phyloP scores from a whole-genome alignment of 2,888 invertebrate genomes.

The Carterocephalus palaemon region DNA sequence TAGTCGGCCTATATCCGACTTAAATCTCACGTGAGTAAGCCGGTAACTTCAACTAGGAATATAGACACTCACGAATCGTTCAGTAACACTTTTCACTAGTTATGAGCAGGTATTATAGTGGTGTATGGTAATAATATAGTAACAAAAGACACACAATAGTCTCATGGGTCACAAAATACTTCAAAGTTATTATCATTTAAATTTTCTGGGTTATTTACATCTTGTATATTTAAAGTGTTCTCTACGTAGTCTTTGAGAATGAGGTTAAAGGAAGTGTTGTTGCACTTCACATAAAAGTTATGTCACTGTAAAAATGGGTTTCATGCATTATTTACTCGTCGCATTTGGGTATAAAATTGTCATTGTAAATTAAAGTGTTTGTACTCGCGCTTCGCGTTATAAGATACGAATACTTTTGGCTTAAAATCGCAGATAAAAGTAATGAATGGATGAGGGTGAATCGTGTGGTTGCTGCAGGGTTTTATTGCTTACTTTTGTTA shows the following conservation, averaged over 20 bases:
- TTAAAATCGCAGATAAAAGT: conserved; percentile 24
- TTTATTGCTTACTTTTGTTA: not conserved
- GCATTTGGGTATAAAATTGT: conserved; percentile 25
- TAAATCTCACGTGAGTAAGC: no score
- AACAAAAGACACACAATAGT: no score
- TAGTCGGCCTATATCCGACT: no score
- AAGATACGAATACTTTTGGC: conserved; percentile 24
- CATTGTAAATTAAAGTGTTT: conserved; percentile 24
- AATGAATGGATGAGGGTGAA: conserved; percentile 16
- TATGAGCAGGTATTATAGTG: no score
- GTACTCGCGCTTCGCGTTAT: conserved; percentile 16
- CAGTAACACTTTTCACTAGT: no score
- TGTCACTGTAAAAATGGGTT: conserved; percentile 24
- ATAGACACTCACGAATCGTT: no score
- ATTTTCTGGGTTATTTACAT: conserved; percentile 19
- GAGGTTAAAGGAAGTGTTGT: conserved; percentile 22
- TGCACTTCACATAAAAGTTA: conserved; percentile 23
- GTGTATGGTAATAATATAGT: no score
- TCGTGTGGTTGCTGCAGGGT: conserved; percentile 7
- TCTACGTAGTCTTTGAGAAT: conserved; percentile 16
- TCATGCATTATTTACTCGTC: conserved; percentile 23
- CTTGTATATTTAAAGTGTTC: conserved; percentile 16
- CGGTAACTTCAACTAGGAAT: no score
- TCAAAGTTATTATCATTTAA: conserved; percentile 11
- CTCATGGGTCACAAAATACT: conserved; percentile 1